Conservation (phyloP, 2,888 invertebrate genomes). For the Galeruca laticollis region DNA sequence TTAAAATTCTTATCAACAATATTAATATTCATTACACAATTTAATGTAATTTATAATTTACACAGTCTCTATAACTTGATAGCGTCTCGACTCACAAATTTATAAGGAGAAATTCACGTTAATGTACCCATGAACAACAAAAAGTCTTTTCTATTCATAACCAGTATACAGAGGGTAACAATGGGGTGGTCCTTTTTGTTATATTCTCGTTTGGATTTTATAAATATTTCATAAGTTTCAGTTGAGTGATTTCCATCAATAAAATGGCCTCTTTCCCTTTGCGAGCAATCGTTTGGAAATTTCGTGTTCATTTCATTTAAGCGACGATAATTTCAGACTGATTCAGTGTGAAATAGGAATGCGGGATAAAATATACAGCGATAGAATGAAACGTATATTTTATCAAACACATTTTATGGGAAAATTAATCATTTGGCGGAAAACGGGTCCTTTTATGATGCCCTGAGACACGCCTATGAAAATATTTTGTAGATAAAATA, state of each 20-base stretch:
- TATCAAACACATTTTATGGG: neutral
- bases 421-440: neutral
- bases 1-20: too few relatives aligned
- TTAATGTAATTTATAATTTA: too few relatives aligned
- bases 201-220: neutral
- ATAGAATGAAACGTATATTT: neutral
- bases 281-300: slow-evolving; percentile 25
- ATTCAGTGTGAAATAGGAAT: slow-evolving; percentile 10
- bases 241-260: slow-evolving; percentile 14
- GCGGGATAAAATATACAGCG: neutral
- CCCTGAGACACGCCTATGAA: neutral
- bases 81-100: too few relatives aligned
- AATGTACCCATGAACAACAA: too few relatives aligned
- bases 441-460: neutral
- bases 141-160: neutral
- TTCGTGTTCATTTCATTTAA: slow-evolving; percentile 23
- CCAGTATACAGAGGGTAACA: neutral
- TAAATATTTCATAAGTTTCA: slow-evolving; percentile 20
- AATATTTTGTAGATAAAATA: neutral
- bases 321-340: slow-evolving; percentile 17
- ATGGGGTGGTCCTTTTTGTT: neutral
- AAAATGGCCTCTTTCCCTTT: slow-evolving; percentile 9
- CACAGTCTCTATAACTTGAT: too few relatives aligned
- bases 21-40: too few relatives aligned
- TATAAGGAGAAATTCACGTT: too few relatives aligned